Conservation (phyloP, 2,888 invertebrate genomes). For the Steromphala cineraria region DNA sequence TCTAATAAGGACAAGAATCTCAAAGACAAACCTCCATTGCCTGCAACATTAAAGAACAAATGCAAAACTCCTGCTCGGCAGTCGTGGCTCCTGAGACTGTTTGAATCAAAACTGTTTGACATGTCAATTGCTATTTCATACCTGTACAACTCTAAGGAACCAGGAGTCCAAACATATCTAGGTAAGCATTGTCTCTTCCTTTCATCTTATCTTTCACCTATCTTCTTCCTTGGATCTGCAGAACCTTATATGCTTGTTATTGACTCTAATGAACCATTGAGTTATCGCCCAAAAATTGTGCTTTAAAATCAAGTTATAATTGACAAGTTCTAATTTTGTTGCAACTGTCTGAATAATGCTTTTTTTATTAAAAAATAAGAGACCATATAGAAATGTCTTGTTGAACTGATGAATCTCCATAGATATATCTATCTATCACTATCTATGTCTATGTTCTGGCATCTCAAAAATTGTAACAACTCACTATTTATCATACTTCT, state of each 20-base stretch:
- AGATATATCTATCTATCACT: too few species aligned
- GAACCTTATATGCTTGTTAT: too few species aligned
- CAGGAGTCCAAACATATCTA: conserved; percentile 97
- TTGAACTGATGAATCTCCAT: too few species aligned
- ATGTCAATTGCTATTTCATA: conserved; percentile 99
- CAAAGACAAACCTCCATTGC: conserved; percentile 30
- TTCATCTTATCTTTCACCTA: too few species aligned
- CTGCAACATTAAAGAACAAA: conserved; percentile 21
- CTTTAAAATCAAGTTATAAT: not conserved
- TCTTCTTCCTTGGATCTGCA: too few species aligned
- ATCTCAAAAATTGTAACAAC: too few species aligned
- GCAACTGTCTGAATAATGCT: too few species aligned
- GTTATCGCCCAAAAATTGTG: not conserved
- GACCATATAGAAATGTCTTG: too few species aligned
- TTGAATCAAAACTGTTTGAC: conserved; percentile 98
- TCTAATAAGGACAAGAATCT: conserved; percentile 28
- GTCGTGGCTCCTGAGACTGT: conserved; percentile 86
- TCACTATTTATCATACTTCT: too few species aligned
- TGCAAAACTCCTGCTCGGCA: conserved; percentile 42
- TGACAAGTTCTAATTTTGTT: not conserved
- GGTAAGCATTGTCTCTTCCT: conserved; percentile 78
- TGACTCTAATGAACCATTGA: too few species aligned
- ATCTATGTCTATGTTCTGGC: too few species aligned
- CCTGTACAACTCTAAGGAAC: conserved; percentile 97
- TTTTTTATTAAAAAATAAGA: too few species aligned